A percentile compares a stretch with the other conserved stretches of the same genome.
Evolutionary conservation across 2,113 vertebrate species (phyloP).

Genomic region (Melanostigma gelatinosum): DNA sequence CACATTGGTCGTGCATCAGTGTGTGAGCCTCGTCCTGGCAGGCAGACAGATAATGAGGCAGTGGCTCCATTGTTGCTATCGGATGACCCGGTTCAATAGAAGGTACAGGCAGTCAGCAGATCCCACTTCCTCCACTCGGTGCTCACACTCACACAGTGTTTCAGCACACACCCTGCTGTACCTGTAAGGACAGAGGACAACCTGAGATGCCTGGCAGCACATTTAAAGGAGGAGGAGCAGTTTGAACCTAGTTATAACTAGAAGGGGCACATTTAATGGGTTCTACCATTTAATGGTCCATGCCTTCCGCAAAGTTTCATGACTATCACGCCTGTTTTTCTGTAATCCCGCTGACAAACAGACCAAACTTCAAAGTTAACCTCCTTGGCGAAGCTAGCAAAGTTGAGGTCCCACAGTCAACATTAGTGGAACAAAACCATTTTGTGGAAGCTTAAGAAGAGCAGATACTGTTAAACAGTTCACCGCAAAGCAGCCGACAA

Average conservation of each 20-base stretch:
- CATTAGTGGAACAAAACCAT: background rate
- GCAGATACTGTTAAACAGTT: background rate
- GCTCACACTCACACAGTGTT: slow-evolving; percentile 6
- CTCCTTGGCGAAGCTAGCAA: too few species aligned
- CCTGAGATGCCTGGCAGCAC: slow-evolving; percentile 14
- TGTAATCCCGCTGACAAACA: background rate
- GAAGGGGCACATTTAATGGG: too few species aligned
- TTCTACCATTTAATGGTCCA: too few species aligned
- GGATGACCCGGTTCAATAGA: slow-evolving; percentile 65
- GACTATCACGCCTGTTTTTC: background rate
- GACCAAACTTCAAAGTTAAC: background rate
- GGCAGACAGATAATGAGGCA: slow-evolving; percentile 59
- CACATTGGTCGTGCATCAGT: slow-evolving; percentile 10
- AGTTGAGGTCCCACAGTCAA: background rate
- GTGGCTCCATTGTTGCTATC: slow-evolving; percentile 73
- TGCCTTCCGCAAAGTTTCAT: background rate
- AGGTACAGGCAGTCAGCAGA: slow-evolving; percentile 77
- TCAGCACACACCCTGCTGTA: background rate
- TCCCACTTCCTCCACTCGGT: slow-evolving; percentile 49
- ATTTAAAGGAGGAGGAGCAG: background rate
- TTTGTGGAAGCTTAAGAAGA: background rate
- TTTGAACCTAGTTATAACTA: background rate
- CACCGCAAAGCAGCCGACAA: background rate
- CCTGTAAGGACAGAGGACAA: slow-evolving; percentile 9
- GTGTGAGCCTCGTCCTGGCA: slow-evolving; percentile 37